Evolutionary conservation across 2,888 invertebrate genomes (phyloP), one percentile per base, ranked within the genome.

Genomic region (Scaptomyza parva): DNA sequence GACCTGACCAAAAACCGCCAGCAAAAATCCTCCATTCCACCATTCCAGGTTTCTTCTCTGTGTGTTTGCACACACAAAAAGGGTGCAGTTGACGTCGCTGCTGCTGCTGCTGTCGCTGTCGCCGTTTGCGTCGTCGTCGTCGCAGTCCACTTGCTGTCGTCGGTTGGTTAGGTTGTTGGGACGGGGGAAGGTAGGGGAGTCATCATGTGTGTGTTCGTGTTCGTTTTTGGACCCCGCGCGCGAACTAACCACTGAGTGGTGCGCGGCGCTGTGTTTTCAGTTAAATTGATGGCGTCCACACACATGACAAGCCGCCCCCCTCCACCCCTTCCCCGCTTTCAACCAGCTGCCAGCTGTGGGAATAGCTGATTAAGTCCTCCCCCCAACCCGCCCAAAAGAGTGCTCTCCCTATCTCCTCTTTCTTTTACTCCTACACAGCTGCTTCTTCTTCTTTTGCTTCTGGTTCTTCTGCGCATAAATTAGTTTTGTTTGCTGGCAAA

Each of bases 401-500:
- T n/a, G n/a, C n/a, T n/a, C 14, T 2, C 48, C 6, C 28, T 18
- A 11, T 4, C 17, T 17, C 12, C 26, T 9, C 41, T 22, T 14
- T 7, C 14, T n/a, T 35, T 12, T 5, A 3, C 30, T 22, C 11
- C 1, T 14, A 14, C 35, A 14, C 35, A 5, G n/a, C n/a, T n/a
- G 6, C 40, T 12, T 17, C 37, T 37, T 8, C 37, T 17, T 9
- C 35, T 7, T 14, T 8, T 35, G 28, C 24, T 24, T 8, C 28
- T 4, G 12, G 14, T 35, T 24, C 41, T 44, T 17, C 40, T 85
- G 88, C 81, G 86, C 86, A 87, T 83, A 83, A 85, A 83, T 83
- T 83, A 87, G 83, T 79, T 85, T 85, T 87, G 86, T 66, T 77
- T 61, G 84, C 66, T 70, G 78, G 75, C 78, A 80, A 85, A 75